Evolutionary conservation across 2,797 vertebrate genomes (phyloP), one percentile per base, ranked within the genome.

Genomic region (Loriculus beryllinus): DNA sequence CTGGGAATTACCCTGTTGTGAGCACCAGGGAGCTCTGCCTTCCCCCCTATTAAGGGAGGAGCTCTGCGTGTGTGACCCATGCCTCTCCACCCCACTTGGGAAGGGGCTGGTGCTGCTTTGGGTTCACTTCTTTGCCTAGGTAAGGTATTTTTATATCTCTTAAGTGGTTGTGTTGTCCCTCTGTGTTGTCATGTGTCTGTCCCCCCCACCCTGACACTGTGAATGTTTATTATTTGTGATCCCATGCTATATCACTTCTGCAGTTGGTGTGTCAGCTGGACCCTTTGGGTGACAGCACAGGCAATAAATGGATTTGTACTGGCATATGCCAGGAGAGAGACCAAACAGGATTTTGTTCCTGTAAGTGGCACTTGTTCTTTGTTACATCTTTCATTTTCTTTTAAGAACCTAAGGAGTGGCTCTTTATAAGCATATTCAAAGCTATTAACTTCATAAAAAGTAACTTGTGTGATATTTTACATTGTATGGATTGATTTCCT

Each of bases 201-300:
- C 16, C 37, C 19, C 15, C 20, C 14, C 4, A 4, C 13, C 23
- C 40, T 0, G 6, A 12, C 4, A 0, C 1, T 31, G 43, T 21
- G 20, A 13, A 4, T 22, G 23, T 64, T 20, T 2, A 40, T 47
- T 5, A 2, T n/a, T 54, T 54, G 48, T 14, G 42, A 75, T 74
- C 51, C 33, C 49, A 0, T 12, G 49, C 49, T 28, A 2, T 37
- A 47, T 57, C 35, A 1, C 12, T 65, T 14, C 87, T 65, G 77
- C 65, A 45, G 31, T 10, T 56, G 48, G 12, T 33, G 59, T 40
- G 77, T 76, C 72, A 72, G 59, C 82, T 80, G 85, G 60, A 59
- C 56, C 64, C 74, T 48, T 35, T 23, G 28, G 72, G 60, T 91
- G 77, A 60, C 72, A 60, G 59, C 78, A 48, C 2, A 8, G 64